Conservation (phyloP, 2,113 vertebrate species). For the Pontoporia blainvillei region DNA sequence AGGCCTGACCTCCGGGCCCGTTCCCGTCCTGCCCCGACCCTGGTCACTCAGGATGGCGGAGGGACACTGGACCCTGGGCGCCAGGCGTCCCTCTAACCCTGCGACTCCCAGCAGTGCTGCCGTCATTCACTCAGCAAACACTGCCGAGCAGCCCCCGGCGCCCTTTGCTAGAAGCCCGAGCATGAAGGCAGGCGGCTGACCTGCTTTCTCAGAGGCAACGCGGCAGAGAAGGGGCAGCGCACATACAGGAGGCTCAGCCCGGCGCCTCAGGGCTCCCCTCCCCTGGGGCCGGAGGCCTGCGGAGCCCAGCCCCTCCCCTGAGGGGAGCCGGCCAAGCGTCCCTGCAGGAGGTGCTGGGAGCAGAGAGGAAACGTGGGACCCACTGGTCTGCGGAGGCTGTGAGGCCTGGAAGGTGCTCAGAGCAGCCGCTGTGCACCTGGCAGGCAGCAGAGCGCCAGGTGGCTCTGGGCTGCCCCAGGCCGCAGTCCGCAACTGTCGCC, state of each 20-base stretch:
- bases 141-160: accelerated
- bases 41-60: not conserved
- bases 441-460: too few relatives aligned
- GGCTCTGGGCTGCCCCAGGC: not conserved
- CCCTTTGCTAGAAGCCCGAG: not conserved
- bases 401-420: too few relatives aligned
- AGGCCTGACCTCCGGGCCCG: not conserved
- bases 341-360: not conserved
- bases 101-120: too few relatives aligned
- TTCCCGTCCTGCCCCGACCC: not conserved
- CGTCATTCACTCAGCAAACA: not conserved
- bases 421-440: too few relatives aligned
- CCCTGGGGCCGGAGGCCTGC: not conserved
- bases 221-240: not conserved
- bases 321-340: accelerated
- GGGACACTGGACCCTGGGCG: not conserved
- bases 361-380: not conserved
- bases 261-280: not conserved
- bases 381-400: too few relatives aligned
- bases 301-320: not conserved
- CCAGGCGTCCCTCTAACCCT: too few relatives aligned
- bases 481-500: accelerated
- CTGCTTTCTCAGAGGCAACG: not conserved
- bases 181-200: not conserved
- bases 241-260: not conserved